Evolutionary conservation across 2,888 invertebrate genomes (phyloP).

Genomic region (Dyspetes luteomarginatus): DNA sequence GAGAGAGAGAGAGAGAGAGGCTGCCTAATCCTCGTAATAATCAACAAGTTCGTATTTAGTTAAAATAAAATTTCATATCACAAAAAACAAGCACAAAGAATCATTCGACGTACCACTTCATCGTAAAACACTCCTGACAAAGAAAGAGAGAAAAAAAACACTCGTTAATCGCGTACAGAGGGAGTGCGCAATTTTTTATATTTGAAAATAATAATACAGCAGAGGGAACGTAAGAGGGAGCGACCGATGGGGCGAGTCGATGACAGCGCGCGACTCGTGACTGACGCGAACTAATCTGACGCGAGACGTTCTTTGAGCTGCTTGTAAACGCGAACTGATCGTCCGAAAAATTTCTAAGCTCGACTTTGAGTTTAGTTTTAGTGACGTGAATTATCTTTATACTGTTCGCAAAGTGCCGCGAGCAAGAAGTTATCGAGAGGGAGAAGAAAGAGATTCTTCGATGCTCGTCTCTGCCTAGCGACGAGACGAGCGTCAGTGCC

Average conservation of each 20-base stretch:
- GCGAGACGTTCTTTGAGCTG: background rate
- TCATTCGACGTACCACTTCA: conserved; percentile 61
- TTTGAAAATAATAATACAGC: background rate
- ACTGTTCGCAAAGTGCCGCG: too few species aligned
- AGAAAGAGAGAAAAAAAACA: background rate
- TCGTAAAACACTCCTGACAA: background rate
- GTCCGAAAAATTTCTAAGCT: background rate
- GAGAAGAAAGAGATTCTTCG: background rate
- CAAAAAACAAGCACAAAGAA: background rate
- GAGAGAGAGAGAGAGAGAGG: too few species aligned
- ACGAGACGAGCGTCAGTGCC: conserved; percentile 42
- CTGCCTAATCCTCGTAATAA: background rate
- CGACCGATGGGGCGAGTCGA: conserved; percentile 15
- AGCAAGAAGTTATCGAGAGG: conserved; percentile 29
- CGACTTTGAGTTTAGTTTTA: background rate
- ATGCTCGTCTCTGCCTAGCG: conserved; percentile 39
- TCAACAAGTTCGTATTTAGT: background rate
- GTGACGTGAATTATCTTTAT: background rate
- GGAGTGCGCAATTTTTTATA: background rate
- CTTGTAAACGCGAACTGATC: background rate
- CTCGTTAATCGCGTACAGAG: background rate
- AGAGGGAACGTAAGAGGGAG: background rate
- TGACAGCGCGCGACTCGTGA: conserved; percentile 11
- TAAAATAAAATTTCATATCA: background rate
- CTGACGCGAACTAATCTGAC: background rate